Conservation (phyloP, 2,888 invertebrate species). For the Dichetophora obliterata region DNA sequence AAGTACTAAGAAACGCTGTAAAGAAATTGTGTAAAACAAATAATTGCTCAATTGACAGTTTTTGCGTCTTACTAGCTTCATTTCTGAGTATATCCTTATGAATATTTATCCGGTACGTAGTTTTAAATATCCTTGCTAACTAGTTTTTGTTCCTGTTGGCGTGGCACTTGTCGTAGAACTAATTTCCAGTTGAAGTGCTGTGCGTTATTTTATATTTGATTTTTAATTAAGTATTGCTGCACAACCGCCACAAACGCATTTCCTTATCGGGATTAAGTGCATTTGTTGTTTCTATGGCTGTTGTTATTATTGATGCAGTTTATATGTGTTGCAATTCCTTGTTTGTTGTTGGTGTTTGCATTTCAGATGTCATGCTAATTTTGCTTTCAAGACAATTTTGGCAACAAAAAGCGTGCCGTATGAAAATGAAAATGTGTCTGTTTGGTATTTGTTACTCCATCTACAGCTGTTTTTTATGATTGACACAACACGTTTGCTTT, state of each 20-base stretch:
- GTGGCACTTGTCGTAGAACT: not conserved
- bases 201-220: not conserved
- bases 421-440: not conserved
- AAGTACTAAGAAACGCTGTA: constrained; percentile 15
- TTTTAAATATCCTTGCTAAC: not conserved
- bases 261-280: constrained; percentile 27
- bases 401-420: not conserved
- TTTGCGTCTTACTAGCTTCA: not conserved
- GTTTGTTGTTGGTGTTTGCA: not conserved
- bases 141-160: not conserved
- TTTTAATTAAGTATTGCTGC: not conserved
- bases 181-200: not conserved
- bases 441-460: too few species aligned
- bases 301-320: not conserved
- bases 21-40: not conserved
- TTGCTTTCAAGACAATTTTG: not conserved
- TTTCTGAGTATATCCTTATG: not conserved
- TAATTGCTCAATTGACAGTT: not conserved
- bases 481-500: too few species aligned
- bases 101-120: not conserved
- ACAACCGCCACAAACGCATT: constrained; percentile 1
- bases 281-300: not conserved
- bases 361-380: not conserved
- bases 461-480: too few species aligned
- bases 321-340: not conserved